Base-by-base conservation (phyloP, 2,888 invertebrate species). In the Perdita meconis region DNA sequence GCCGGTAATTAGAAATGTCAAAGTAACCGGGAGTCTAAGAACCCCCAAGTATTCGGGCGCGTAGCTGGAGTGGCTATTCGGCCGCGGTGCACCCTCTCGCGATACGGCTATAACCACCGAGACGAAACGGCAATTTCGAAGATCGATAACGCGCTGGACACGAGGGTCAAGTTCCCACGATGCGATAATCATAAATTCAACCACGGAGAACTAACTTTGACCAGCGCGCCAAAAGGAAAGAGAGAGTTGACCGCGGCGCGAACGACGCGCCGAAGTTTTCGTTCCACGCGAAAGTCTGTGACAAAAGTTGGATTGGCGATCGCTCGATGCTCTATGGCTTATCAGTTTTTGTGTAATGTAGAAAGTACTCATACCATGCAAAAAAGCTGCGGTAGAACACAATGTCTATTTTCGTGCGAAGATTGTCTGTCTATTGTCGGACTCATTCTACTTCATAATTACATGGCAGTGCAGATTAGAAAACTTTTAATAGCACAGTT, bases 1-100 rank as follows among this genome's bases (percentile, higher is more conserved):
- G 80, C 65, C 71, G 51, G 85, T 85, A 86, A 86, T 86, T 86
- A 86, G 85, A 86, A 85, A 85, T 83, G 81, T 84, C 85, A 83
- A 84, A 85, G 84, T 82, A 85, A 82, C 68, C 66, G 71, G 60
- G 60, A 63, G 56, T 71, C 78, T 80, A 83, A 83, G 83, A 83
- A 83, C 73, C 60, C 56, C 57, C 40, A n/a, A 59, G 53, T 47
- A 47, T 59, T 63, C 64, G 47, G 19, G 56, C 55, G 40, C 16
- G 22, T 47, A 19, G 13, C 67, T 63, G 34, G 53, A 80, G 82
- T 61, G 67, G 61, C 67, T 57, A 67, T 79, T 74, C 73, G 81
- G 16, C 47, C 50, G 19, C 30, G 56, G 34, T 34, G 16, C 38
- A 22, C 36, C 51, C 56, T 4, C 30, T 13, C 26, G 63, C 69